A percentile compares a stretch with the other conserved stretches of the same genome.
phyloP scores from a whole-genome alignment of 2,888 invertebrate genomes.

The Sussaba pulchella region DNA sequence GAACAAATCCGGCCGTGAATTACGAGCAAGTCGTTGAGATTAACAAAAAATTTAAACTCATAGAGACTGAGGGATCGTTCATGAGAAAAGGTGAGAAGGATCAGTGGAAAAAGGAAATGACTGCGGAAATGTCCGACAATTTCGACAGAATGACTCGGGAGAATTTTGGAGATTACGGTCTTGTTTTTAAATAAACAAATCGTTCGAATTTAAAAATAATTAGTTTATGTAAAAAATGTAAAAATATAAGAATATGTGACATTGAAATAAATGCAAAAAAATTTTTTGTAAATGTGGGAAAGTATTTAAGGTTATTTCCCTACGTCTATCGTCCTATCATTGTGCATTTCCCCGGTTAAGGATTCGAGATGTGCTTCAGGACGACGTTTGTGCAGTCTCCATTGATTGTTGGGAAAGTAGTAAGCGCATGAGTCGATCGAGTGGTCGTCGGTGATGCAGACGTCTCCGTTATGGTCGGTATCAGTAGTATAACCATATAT shows the following conservation, averaged over 20 bases:
- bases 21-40: slow-evolving; percentile 83
- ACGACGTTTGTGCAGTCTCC: not conserved
- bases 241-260: too few species aligned
- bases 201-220: too few species aligned
- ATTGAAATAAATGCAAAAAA: too few species aligned
- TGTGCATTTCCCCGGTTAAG: too few species aligned
- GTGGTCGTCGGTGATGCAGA: slow-evolving; percentile 2
- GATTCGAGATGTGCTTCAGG: slow-evolving; percentile 4
- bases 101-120: slow-evolving; percentile 83
- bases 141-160: slow-evolving; percentile 85
- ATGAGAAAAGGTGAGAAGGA: slow-evolving; percentile 85
- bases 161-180: slow-evolving; percentile 77
- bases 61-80: slow-evolving; percentile 82
- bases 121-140: slow-evolving; percentile 77
- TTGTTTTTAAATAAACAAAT: slow-evolving; percentile 56
- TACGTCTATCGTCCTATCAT: too few species aligned
- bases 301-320: too few species aligned
- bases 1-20: slow-evolving; percentile 87
- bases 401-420: not conserved
- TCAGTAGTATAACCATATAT: not conserved
- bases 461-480: not conserved
- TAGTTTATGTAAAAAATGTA: too few species aligned
- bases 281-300: too few species aligned
- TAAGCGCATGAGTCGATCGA: not conserved
- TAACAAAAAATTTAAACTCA: slow-evolving; percentile 81